A percentile compares a stretch with the other conserved stretches of the same genome.
phyloP scores from a whole-genome alignment of 2,888 invertebrate genomes.

The Lobophora halterata region DNA sequence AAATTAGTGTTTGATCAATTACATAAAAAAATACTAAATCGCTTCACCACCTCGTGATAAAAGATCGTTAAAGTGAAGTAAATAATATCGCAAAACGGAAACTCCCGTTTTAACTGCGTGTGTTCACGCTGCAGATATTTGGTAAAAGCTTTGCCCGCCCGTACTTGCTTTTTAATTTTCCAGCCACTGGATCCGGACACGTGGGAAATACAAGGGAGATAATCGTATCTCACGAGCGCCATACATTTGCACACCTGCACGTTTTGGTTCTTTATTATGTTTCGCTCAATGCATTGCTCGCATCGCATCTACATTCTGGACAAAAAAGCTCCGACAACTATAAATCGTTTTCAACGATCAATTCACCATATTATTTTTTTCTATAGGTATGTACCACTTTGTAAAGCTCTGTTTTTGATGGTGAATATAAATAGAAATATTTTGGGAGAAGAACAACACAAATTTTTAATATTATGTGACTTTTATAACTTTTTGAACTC shows the following conservation, averaged over 20 bases:
- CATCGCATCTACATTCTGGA: too few relatives aligned
- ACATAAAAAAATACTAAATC: conserved; percentile 10
- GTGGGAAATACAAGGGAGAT: conserved; percentile 45
- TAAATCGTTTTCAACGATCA: too few relatives aligned
- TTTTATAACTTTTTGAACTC: too few relatives aligned
- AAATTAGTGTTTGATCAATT: neutral
- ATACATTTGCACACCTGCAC: conserved; percentile 22
- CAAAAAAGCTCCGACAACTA: too few relatives aligned
- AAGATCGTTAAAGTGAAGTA: conserved; percentile 19
- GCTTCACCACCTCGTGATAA: conserved; percentile 13
- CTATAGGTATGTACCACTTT: too few relatives aligned
- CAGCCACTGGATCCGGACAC: conserved; percentile 46
- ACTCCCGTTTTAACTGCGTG: conserved; percentile 13
- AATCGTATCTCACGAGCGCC: conserved; percentile 38
- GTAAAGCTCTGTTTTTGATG: too few relatives aligned
- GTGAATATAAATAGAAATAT: too few relatives aligned
- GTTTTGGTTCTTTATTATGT: conserved; percentile 7
- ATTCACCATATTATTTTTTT: too few relatives aligned
- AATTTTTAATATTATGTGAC: too few relatives aligned
- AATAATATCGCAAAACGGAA: conserved; percentile 17
- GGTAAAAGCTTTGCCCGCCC: conserved; percentile 14
- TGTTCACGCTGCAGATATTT: conserved; percentile 17
- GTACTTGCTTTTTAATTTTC: conserved; percentile 51
- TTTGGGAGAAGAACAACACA: too few relatives aligned
- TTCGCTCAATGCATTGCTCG: too few relatives aligned